phyloP scores from a whole-genome alignment of 2,888 invertebrate species.

The Macaria liturata region DNA sequence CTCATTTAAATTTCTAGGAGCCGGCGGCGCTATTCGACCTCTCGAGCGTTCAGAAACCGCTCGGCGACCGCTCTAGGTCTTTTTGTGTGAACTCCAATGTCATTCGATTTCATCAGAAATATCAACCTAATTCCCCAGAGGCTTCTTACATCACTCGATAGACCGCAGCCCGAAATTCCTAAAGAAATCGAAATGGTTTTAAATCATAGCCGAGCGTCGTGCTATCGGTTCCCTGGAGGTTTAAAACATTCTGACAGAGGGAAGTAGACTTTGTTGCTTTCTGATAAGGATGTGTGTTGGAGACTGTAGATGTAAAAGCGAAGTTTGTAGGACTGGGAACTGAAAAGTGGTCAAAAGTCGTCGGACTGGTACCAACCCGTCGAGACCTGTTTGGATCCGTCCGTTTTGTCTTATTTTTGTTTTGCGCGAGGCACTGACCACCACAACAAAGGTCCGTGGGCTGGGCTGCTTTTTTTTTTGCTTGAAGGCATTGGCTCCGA shows the following conservation, averaged over 20 bases:
- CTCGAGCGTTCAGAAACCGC: constrained; percentile 5
- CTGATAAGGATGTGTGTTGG: constrained; percentile 36
- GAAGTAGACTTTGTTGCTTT: constrained; percentile 36
- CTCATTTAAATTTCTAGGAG: constrained; percentile 26
- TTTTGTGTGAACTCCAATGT: constrained; percentile 9
- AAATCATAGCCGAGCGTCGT: constrained; percentile 65
- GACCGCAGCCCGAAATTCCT: constrained; percentile 62
- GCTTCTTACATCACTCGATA: constrained; percentile 39
- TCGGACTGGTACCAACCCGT: constrained; percentile 65
- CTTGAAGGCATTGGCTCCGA: constrained; percentile 57
- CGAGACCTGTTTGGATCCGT: constrained; percentile 68
- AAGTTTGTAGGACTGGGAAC: constrained; percentile 48
- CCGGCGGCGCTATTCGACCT: constrained; percentile 21
- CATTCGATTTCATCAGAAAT: constrained; percentile 17
- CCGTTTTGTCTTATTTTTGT: constrained; percentile 79
- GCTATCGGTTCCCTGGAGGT: not conserved
- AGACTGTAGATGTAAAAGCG: constrained; percentile 28
- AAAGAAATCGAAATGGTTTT: constrained; percentile 78
- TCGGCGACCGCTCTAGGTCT: constrained; percentile 9
- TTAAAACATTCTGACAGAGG: constrained; percentile 5
- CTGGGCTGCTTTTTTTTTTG: constrained; percentile 56
- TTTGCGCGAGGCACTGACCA: constrained; percentile 80
- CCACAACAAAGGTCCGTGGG: constrained; percentile 79
- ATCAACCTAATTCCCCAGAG: constrained; percentile 42
- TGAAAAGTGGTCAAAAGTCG: constrained; percentile 66